phyloP scores from a whole-genome alignment of 1,140 invertebrate species.

The Hormaphis cornu region DNA sequence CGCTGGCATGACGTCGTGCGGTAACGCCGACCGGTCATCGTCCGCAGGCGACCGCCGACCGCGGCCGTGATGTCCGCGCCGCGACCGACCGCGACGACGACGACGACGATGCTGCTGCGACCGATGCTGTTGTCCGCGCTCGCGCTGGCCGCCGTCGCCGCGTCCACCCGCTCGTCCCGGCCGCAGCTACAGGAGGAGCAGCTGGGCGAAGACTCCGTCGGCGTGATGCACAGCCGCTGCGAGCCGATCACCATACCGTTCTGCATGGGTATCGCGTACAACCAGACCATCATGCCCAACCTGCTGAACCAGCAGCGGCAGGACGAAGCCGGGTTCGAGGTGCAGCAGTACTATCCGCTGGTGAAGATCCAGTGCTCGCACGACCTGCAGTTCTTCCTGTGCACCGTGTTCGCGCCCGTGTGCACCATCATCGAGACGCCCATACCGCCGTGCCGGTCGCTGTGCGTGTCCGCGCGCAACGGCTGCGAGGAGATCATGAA shows the following conservation, averaged over 20 bases:
- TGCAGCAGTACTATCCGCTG: slow-evolving; percentile 89
- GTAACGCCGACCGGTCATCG: too few relatives aligned
- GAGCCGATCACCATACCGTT: slow-evolving; percentile 86
- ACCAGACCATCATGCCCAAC: slow-evolving; percentile 94
- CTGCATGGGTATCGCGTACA: slow-evolving; percentile 87
- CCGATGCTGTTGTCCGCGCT: not conserved
- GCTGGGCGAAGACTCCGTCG: not conserved
- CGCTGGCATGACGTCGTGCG: too few relatives aligned
- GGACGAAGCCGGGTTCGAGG: slow-evolving; percentile 86
- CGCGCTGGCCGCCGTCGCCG: not conserved
- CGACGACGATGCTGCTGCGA: not conserved
- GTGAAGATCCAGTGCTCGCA: slow-evolving; percentile 92
- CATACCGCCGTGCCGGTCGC: slow-evolving; percentile 81
- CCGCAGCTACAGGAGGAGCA: not conserved
- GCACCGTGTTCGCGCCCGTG: slow-evolving; percentile 89
- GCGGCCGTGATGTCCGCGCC: too few relatives aligned
- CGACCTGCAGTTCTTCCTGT: slow-evolving; percentile 90
- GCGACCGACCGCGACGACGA: not conserved
- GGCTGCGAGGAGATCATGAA: slow-evolving; percentile 89
- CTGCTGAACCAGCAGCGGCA: slow-evolving; percentile 85
- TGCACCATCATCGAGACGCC: slow-evolving; percentile 85
- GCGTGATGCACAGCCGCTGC: slow-evolving; percentile 66
- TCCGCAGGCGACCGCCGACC: too few relatives aligned
- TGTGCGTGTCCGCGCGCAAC: slow-evolving; percentile 75
- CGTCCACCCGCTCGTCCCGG: not conserved